Base-by-base conservation (phyloP, 2,797 vertebrate species). In the Pseudomugil tenellus region DNA sequence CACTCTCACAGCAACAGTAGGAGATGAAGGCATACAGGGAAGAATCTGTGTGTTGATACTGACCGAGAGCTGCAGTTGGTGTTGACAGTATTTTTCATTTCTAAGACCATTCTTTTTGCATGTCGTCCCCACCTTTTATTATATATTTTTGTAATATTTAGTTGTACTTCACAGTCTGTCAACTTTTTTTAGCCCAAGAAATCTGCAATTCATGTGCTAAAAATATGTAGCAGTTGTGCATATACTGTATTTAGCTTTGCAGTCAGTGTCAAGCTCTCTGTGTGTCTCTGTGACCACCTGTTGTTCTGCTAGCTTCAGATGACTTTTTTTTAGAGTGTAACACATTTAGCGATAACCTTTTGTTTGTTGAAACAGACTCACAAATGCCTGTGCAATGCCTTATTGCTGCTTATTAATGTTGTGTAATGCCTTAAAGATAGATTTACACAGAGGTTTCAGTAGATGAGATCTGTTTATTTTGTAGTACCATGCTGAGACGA, bases 401-500 rank as follows among this genome's bases (percentile, higher is more conserved):
- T 13, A 0, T n/a, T n/a, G n/a, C n/a, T n/a, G n/a, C n/a, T n/a
- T n/a, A n/a, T n/a, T n/a, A n/a, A n/a, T n/a, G n/a, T 21, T 3
- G 21, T 3, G n/a, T 31, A 37, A 59, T 43, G 55, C 8, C 58
- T 2, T 13, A 0, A 59, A 41, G 25, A 9, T 37, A 23, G 3
- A 48, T 52, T 39, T 52, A 16, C 3, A 2, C 10, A 46, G 1
- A 59, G 4, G 2, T 57, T 66, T 59, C 19, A 25, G n/a, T 12
- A 11, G 16, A 21, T 56, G 39, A 58, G 1, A 34, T 63, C 11
- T 58, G 5, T 77, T 43, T 62, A 12, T 62, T 58, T 6, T 32
- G 6, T 52, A 79, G 98, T 99, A 99, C 81, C 98, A 99, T 14
- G 95, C 94, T 67, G 96, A 95, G 63, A 99, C 98, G 85, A 98